Percentiles rank a stretch among this genome's conserved stretches.
These are phyloP conservation scores for Nephrocerus scutellatus DNA, from an alignment of 2,888 invertebrate genomes.

Conservation along the genomic window DNA sequence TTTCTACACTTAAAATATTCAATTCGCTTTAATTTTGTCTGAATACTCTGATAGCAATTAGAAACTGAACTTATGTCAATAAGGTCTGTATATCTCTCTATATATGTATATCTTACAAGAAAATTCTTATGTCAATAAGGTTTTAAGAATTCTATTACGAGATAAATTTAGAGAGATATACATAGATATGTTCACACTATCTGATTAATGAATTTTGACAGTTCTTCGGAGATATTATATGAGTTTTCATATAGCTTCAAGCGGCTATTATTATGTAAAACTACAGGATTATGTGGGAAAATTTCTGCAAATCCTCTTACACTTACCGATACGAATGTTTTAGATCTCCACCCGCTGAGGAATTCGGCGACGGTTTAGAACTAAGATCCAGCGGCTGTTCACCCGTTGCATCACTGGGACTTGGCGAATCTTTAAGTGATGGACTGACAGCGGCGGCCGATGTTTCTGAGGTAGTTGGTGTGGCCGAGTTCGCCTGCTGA, in stretches of 20 bases:
- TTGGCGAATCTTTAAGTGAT: slow-evolving; percentile 49
- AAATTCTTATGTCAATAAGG: too few relatives aligned
- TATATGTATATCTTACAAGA: too few relatives aligned
- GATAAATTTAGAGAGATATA: too few relatives aligned
- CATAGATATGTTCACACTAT: too few relatives aligned
- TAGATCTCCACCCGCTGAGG: slow-evolving; percentile 48
- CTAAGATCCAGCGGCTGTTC: slow-evolving; percentile 83
- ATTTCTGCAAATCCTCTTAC: slow-evolving; percentile 25
- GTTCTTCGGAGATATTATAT: slow-evolving; percentile 16
- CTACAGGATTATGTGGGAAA: not conserved
- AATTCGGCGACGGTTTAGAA: slow-evolving; percentile 61
- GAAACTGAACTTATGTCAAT: too few relatives aligned
- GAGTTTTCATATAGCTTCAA: not conserved
- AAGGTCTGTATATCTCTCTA: too few relatives aligned
- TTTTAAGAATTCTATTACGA: too few relatives aligned
- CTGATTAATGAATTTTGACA: too few relatives aligned
- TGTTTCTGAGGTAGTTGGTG: slow-evolving; percentile 48
- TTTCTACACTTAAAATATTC: too few relatives aligned
- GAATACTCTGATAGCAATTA: too few relatives aligned
- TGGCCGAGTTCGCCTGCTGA: slow-evolving; percentile 40
- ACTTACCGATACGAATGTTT: slow-evolving; percentile 69
- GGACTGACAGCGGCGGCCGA: slow-evolving; percentile 44
- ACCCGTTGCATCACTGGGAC: slow-evolving; percentile 49
- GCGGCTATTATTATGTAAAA: too few relatives aligned
- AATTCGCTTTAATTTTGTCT: too few relatives aligned